Base-by-base conservation (phyloP, 2,113 vertebrate species). In the Oncorhynchus masou region DNA sequence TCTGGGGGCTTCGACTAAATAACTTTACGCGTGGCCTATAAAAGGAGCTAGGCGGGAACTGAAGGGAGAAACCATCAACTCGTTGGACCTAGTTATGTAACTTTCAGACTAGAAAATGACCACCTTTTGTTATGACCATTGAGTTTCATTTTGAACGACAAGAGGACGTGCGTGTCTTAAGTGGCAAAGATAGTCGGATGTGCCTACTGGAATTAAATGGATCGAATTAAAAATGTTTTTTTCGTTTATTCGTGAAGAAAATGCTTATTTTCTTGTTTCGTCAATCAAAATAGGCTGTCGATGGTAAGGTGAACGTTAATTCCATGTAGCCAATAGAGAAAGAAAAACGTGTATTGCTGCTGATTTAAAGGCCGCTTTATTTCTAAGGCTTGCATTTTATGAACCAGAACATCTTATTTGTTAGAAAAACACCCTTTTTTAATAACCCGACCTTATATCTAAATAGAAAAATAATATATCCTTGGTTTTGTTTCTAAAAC, bases 11-110 rank as follows among this genome's bases (percentile, higher is more conserved):
- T 89, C 70, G 64, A 78, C 74, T 85, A 90, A 89, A 91, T 89
- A 92, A 89, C 85, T 93, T 92, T 88, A 88, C 81, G 81, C 91
- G 39, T 11, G 39, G 39, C 9, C 39, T 45, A 93, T 92, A 94
- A 88, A 92, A 87, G 86, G 75, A 83, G 8, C 16, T 16, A 39
- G 76, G 74, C 66, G 60, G 62, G 84, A 84, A 82, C 79, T 79
- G 78, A 77, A 59, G 16, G 51, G 76, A 81, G 86, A 84, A 74
- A 73, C n/a, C 72, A 25, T 62, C 71, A 89, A 76, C 74, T 82
- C 73, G 78, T 76, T 80, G 90, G 87, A 88, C 57, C 70, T 80
- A 60, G 76, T 82, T 85, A 74, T 71, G 79, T 78, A 80, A 71
- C 70, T 82, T 39, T 24, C 19, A 76, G 54, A 59, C 22, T 66